phyloP scores from a whole-genome alignment of 2,888 invertebrate species.

The Agrilus cyanescens region DNA sequence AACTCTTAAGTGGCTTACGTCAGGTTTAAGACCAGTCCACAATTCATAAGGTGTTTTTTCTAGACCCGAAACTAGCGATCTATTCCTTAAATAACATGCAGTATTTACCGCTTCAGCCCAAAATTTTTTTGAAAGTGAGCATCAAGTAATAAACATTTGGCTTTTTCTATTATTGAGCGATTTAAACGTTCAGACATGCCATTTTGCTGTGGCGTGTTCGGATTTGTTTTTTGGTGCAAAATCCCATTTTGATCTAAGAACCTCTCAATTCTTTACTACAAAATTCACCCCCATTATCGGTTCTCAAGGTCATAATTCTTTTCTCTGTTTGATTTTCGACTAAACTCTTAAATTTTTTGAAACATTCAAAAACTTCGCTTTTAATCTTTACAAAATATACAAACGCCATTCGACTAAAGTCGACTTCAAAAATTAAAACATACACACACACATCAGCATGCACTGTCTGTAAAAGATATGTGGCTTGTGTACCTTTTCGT shows the following conservation, averaged over 20 bases:
- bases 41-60: constrained; percentile 23
- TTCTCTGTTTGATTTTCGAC: constrained; percentile 12
- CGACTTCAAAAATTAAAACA: not conserved
- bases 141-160: constrained; percentile 18
- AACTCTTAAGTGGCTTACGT: constrained; percentile 22
- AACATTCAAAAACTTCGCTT: constrained; percentile 18
- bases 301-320: constrained; percentile 12
- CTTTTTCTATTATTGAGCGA: constrained; percentile 17
- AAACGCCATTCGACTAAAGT: constrained; percentile 6
- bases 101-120: constrained; percentile 20
- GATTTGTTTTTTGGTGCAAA: constrained; percentile 20
- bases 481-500: not conserved
- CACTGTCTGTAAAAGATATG: not conserved
- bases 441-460: no score
- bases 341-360: constrained; percentile 19
- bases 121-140: constrained; percentile 15
- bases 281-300: constrained; percentile 16
- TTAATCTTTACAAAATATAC: constrained; percentile 12
- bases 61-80: not conserved
- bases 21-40: constrained; percentile 23
- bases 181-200: constrained; percentile 19
- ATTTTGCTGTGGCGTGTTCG: constrained; percentile 24
- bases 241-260: constrained; percentile 19
- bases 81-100: not conserved
- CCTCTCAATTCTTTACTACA: constrained; percentile 14